Percentiles rank a stretch among this genome's conserved stretches.
phyloP scores from a whole-genome alignment of 53 echinoderm and acorn worm genomes.

The Glandiceps talaboti region DNA sequence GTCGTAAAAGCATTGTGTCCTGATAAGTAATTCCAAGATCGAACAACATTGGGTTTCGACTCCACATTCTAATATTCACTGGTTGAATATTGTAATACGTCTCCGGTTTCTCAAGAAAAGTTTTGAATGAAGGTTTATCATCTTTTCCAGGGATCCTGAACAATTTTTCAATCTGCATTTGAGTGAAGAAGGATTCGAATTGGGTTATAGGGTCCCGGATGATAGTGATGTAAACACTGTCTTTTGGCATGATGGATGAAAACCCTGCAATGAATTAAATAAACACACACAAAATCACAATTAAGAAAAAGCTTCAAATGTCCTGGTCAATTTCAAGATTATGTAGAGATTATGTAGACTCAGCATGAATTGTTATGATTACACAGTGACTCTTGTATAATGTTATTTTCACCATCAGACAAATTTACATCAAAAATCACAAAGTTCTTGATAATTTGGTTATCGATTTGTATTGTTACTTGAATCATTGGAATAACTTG shows the following conservation, averaged over 20 bases:
- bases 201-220: neutral
- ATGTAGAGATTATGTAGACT: too few relatives aligned
- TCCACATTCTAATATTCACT: neutral
- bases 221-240: neutral
- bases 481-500: too few relatives aligned
- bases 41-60: neutral
- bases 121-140: neutral
- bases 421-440: too few relatives aligned
- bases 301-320: too few relatives aligned
- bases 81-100: neutral
- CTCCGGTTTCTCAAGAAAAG: neutral
- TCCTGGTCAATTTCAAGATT: too few relatives aligned
- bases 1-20: neutral
- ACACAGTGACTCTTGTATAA: too few relatives aligned
- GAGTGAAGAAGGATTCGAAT: neutral
- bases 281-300: too few relatives aligned
- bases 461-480: too few relatives aligned
- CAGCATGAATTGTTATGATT: too few relatives aligned
- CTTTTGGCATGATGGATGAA: neutral
- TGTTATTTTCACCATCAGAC: too few relatives aligned
- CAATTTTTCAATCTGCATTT: neutral
- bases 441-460: too few relatives aligned
- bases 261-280: too few relatives aligned
- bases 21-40: neutral
- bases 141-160: neutral